Evolutionary conservation across 2,888 invertebrate genomes (phyloP), one percentile per base, ranked within the genome.

Genomic region (Allophyes oxyacanthae): DNA sequence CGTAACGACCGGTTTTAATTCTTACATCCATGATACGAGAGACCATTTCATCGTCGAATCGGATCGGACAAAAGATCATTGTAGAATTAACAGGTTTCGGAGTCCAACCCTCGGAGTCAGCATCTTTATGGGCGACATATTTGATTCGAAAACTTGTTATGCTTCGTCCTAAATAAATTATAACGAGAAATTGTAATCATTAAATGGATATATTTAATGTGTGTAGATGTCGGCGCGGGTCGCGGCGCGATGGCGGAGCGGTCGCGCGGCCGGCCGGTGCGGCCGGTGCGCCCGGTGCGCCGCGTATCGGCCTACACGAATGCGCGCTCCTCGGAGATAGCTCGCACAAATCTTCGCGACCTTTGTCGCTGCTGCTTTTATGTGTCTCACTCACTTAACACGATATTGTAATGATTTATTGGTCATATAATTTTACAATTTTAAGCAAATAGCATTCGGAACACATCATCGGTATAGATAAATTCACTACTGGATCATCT

Each of bases 111-210:
- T 91, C 90, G 84, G 64, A 84, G 83, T 88, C 89, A 89, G 89
- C 91, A 92, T 94, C 93, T 94, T 93, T 94, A 94, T 92, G 92
- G 92, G 92, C 92, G 93, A 94, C 93, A 92, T 90, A 90, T 92
- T 93, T 92, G 91, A 94, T 92, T 93, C 92, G 91, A 92, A 92
- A 93, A 93, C 94, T 93, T 93, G 94, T 94, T 93, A 92, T 92
- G 92, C 91, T 90, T 90, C 93, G 87, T 89, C 89, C 90, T 91
- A 91, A 93, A 93, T 93, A 94, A 93, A 93, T 93, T 93, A 93
- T 93, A 92, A 92, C 92, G 92, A 92, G 92, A 91, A 92, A 93
- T 92, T 91, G 91, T 93, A 91, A 93, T 91, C 91, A 89, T 91
- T 91, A 91, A 91, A 91, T 90, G 88, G 89, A 92, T 93, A 92